Evolutionary conservation across 2,113 vertebrate species (phyloP).

Genomic region (Plestiodon gilberti): DNA sequence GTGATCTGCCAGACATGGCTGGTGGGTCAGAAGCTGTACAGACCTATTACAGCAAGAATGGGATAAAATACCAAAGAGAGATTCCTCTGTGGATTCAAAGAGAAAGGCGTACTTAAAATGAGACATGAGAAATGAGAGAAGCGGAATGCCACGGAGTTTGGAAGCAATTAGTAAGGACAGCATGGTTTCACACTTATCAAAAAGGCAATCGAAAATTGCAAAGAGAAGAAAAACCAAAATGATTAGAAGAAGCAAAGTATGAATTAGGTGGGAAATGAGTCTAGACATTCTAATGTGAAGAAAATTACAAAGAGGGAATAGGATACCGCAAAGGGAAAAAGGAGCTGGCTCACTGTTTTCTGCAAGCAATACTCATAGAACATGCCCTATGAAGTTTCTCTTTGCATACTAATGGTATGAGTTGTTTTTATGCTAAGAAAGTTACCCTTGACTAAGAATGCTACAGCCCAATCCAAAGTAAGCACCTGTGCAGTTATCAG

Average conservation of each 20-base stretch:
- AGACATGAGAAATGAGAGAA: neutral
- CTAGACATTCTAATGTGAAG: slow-evolving; percentile 11
- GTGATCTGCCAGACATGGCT: neutral
- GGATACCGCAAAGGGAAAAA: neutral
- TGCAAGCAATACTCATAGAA: neutral
- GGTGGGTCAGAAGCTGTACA: neutral
- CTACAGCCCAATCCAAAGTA: too few species aligned
- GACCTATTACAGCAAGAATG: neutral
- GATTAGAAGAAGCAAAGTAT: slow-evolving; percentile 16
- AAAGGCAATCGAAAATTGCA: slow-evolving; percentile 5
- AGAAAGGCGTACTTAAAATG: neutral
- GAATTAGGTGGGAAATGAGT: slow-evolving; percentile 23
- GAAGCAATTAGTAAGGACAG: slow-evolving; percentile 12
- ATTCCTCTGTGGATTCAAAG: neutral
- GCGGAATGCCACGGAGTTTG: neutral
- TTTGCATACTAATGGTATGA: too few species aligned
- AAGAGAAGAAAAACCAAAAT: neutral
- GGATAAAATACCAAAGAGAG: neutral
- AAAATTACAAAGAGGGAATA: neutral
- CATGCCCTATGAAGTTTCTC: neutral
- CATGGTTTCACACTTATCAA: slow-evolving; percentile 16
- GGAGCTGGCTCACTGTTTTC: neutral
- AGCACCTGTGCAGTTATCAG: too few species aligned
- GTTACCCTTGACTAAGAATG: too few species aligned
- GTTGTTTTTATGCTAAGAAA: too few species aligned